Percentiles rank a stretch among this genome's conserved stretches.
phyloP scores from a whole-genome alignment of 2,113 vertebrate species.

The Bucco capensis region DNA sequence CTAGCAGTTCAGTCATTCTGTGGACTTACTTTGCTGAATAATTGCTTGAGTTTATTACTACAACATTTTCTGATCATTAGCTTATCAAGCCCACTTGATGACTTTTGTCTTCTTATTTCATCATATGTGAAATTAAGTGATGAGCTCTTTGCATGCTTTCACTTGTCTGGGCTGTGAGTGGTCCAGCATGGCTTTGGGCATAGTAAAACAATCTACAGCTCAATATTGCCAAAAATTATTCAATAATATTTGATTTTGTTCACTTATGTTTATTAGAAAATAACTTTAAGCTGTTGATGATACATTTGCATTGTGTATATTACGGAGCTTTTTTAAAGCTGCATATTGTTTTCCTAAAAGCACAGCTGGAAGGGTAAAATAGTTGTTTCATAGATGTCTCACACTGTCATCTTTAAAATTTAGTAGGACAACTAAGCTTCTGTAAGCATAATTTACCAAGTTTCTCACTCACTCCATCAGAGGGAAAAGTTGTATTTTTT shows the following conservation, averaged over 20 bases:
- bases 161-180: not conserved
- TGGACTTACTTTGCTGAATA: not conserved
- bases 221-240: not conserved
- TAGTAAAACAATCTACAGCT: not conserved
- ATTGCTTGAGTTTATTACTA: not conserved
- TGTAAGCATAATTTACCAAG: not conserved
- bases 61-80: not conserved
- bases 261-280: not conserved
- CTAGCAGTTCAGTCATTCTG: not conserved
- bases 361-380: not conserved
- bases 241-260: not conserved
- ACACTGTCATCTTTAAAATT: not conserved
- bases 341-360: not conserved
- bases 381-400: not conserved
- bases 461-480: not conserved
- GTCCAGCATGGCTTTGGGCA: not conserved
- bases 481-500: not conserved
- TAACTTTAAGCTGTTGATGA: not conserved
- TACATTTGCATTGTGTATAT: not conserved
- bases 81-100: not conserved
- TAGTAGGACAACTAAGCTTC: not conserved
- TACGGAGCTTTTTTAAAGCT: not conserved
- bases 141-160: not conserved
- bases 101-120: not conserved
- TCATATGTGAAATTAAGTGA: not conserved